Evolutionary conservation across 2,113 vertebrate species (phyloP).

Genomic region (Phyllostomus discolor): DNA sequence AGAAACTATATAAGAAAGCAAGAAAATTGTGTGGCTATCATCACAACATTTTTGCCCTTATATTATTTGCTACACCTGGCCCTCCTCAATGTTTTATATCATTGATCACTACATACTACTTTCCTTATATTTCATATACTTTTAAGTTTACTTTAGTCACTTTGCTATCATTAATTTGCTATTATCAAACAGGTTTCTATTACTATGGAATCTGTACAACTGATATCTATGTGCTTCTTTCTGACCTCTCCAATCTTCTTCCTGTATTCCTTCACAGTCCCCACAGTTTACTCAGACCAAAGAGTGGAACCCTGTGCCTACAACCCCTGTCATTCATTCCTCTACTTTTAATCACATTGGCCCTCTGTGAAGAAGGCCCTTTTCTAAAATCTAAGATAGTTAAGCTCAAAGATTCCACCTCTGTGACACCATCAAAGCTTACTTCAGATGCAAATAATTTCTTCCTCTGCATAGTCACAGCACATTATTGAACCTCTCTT

Average conservation of each 20-base stretch:
- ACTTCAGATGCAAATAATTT: neutral
- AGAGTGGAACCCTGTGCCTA: neutral
- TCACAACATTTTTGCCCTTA: neutral
- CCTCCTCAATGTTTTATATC: neutral
- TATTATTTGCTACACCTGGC: neutral
- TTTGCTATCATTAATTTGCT: slow-evolving; percentile 10
- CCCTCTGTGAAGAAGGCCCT: neutral
- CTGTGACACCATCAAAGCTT: neutral
- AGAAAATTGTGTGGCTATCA: neutral
- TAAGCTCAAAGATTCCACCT: neutral
- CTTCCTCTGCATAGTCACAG: neutral
- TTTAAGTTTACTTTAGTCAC: neutral
- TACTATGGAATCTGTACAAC: neutral
- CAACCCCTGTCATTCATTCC: neutral
- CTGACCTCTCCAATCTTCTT: neutral
- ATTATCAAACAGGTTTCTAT: neutral
- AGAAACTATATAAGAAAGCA: neutral
- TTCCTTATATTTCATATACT: neutral
- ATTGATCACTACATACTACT: neutral
- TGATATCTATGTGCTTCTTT: neutral
- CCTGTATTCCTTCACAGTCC: neutral
- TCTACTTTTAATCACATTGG: neutral
- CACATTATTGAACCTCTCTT: neutral
- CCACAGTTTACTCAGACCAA: neutral
- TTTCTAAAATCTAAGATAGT: neutral